Conservation (phyloP, 2,797 vertebrate species). For the Enteromius anoplus region DNA sequence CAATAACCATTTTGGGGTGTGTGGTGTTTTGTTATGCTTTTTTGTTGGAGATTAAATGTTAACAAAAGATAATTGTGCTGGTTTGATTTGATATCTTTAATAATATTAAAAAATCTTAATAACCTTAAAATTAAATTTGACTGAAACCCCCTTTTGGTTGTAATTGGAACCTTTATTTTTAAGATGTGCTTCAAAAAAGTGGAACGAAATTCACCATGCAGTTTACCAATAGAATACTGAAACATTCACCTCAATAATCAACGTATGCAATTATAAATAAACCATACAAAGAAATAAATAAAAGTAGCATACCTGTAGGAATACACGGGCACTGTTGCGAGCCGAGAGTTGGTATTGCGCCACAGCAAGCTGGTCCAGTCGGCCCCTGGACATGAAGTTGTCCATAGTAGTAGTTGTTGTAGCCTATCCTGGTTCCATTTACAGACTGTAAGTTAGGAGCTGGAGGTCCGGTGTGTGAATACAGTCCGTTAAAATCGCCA, state of each 20-base stretch:
- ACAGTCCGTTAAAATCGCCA: constrained; percentile 90
- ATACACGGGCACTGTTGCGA: constrained; percentile 93
- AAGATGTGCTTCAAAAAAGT: background rate
- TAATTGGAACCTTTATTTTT: background rate
- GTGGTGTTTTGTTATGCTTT: background rate
- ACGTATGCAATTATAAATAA: background rate
- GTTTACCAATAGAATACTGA: background rate
- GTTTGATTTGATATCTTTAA: background rate
- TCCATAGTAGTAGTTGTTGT: constrained; percentile 95
- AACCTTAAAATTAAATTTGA: background rate
- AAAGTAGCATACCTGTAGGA: constrained; percentile 83
- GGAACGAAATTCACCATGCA: background rate
- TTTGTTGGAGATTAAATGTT: background rate
- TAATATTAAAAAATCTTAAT: too few species aligned
- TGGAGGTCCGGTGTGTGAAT: constrained; percentile 83
- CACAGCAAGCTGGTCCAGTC: constrained; percentile 88
- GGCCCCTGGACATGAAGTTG: constrained; percentile 91
- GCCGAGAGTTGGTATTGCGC: constrained; percentile 83
- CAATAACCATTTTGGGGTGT: background rate
- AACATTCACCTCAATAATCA: background rate
- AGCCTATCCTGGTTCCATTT: constrained; percentile 85
- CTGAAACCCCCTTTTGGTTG: background rate
- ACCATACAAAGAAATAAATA: background rate
- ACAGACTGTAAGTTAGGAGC: constrained; percentile 80
- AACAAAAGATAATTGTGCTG: background rate